phyloP scores from a whole-genome alignment of 1,140 invertebrate genomes.

The Popillia japonica region DNA sequence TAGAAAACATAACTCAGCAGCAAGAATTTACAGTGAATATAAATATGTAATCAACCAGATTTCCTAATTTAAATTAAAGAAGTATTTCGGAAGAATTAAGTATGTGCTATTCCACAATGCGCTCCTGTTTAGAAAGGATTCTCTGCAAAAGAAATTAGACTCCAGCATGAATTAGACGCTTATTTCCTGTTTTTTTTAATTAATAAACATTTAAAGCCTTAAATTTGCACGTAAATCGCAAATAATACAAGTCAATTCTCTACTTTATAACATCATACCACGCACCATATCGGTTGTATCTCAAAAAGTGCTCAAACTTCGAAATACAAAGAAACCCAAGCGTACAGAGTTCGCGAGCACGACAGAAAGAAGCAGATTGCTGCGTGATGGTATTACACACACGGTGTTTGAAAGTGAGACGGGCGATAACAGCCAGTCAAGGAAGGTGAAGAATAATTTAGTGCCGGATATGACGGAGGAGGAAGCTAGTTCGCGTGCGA shows the following conservation, averaged over 20 bases:
- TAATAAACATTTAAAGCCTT: too few relatives aligned
- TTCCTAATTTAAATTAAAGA: too few relatives aligned
- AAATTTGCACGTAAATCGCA: too few relatives aligned
- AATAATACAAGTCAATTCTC: background rate
- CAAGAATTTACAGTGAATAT: too few relatives aligned
- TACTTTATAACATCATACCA: background rate
- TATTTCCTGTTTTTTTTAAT: too few relatives aligned
- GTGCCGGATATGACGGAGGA: background rate
- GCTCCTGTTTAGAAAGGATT: too few relatives aligned
- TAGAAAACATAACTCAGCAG: too few relatives aligned
- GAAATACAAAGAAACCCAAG: background rate
- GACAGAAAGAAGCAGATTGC: constrained; percentile 4
- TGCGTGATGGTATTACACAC: background rate
- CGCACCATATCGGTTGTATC: background rate
- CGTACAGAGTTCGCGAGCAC: background rate
- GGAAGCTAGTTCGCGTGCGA: background rate
- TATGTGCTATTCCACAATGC: too few relatives aligned
- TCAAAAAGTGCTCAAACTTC: background rate
- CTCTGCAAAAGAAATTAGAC: too few relatives aligned
- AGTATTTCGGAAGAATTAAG: too few relatives aligned
- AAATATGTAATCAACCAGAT: too few relatives aligned
- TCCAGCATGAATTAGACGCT: too few relatives aligned
- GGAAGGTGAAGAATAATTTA: constrained; percentile 28
- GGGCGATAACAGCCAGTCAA: background rate
- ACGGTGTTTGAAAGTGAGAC: constrained; percentile 1